These are phyloP conservation scores for Melozone crissalis DNA, from an alignment of 2,113 vertebrate species.

Conservation along the genomic window DNA sequence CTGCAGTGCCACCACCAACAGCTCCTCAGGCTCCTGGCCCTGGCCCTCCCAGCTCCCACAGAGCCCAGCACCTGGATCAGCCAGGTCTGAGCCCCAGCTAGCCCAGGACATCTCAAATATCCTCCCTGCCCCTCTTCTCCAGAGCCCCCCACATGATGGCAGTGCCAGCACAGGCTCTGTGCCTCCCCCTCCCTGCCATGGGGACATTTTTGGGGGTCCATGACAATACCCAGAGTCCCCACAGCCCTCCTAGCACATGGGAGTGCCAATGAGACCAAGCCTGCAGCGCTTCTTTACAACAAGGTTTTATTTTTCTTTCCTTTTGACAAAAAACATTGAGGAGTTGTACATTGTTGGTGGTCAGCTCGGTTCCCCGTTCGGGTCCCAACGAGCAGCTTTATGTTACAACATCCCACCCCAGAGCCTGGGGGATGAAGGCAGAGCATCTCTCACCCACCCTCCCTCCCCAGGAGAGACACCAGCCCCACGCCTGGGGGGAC, in stretches of 20 bases:
- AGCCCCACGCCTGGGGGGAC: background rate
- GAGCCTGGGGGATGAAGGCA: slow-evolving; percentile 11
- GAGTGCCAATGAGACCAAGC: background rate
- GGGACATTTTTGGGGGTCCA: background rate
- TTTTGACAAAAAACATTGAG: slow-evolving; percentile 71
- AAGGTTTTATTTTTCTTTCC: slow-evolving; percentile 76
- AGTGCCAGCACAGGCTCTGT: background rate
- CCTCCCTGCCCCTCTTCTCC: background rate
- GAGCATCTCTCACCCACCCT: background rate
- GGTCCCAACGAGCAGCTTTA: slow-evolving; percentile 65
- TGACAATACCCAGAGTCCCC: accelerated
- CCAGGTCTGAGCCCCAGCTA: background rate
- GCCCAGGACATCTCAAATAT: background rate
- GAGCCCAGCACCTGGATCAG: background rate
- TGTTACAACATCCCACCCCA: slow-evolving; percentile 62
- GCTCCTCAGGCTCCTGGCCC: background rate
- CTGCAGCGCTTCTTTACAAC: slow-evolving; percentile 68
- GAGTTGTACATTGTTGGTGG: slow-evolving; percentile 50
- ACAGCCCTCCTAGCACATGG: accelerated
- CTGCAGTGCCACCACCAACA: accelerated
- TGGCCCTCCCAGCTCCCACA: background rate
- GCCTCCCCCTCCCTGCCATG: background rate
- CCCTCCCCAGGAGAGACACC: background rate
- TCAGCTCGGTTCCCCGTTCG: slow-evolving; percentile 36
- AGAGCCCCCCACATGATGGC: accelerated